Base-by-base conservation (phyloP, 2,797 vertebrate species). In the Oreortyx pictus region DNA sequence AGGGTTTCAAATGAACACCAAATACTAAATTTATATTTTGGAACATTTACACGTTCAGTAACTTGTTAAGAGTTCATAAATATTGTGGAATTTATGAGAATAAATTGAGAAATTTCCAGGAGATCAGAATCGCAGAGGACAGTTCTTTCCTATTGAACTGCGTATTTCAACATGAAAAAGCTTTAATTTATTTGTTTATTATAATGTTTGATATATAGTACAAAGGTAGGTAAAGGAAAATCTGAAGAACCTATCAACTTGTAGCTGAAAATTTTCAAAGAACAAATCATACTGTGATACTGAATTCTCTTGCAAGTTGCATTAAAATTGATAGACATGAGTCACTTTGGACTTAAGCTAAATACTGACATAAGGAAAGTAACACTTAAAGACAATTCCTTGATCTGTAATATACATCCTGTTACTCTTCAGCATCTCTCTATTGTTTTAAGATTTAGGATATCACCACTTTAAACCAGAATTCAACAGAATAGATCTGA, bases 21-120 rank as follows among this genome's bases (percentile, higher is more conserved):
- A 83, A 78, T n/a, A 82, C 4, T 33, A 14, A 90, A 19, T 24
- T 90, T 89, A 77, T 74, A 72, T 81, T 90, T 90, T n/a, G 75
- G 59, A 90, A 66, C 71, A 52, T 2, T 61, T 70, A 75, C 41
- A 14, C 39, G 64, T 64, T 75, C n/a, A 81, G 43, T 44, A 92
- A 77, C 4, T n/a, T 7, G 72, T 72, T 82, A 92, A 5, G 7
- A 80, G 8, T 27, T 6, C 65, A 50, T 65, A 75, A 66, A 75
- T 44, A 80, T 62, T 47, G 3, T 16, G 14, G 8, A 4, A 5
- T 59, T 13, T 82, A 27, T 66, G 24, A 80, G 94, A 90, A 93
- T 44, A 62, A 80, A 59, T 54, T 29, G 76, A 8, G 16, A 89
- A 68, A 4, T 62, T 93, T 75, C 24, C 59, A 41, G 41, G 23